Conservation (phyloP, 92 coral and sea anemone genomes). For the Parazoanthus darwini region DNA sequence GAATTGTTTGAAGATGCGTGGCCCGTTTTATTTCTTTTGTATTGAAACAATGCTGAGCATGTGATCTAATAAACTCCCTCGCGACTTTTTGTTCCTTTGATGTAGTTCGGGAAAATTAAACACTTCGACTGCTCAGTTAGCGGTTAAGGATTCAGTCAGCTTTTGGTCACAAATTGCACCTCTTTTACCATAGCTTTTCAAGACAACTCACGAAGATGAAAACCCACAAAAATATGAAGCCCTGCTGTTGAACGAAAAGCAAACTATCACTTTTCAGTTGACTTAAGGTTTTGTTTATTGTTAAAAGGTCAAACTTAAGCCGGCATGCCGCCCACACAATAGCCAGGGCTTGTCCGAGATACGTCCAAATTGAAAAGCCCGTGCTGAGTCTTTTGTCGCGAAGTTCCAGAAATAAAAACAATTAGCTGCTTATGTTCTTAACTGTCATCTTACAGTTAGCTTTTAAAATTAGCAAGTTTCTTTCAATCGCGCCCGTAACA, state of each 20-base stretch:
- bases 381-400: conserved; percentile 13
- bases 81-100: background rate
- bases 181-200: background rate
- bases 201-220: background rate
- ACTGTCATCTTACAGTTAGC: conserved; percentile 12
- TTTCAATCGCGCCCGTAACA: conserved; percentile 23
- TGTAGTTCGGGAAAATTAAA: background rate
- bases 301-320: conserved; percentile 8
- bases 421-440: conserved; percentile 30
- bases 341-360: conserved; percentile 13
- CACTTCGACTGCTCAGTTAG: conserved; percentile 30
- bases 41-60: conserved; percentile 24
- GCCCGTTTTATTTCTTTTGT: conserved; percentile 4
- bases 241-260: background rate
- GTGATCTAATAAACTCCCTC: conserved; percentile 14
- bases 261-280: conserved; percentile 18
- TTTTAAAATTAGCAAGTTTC: conserved; percentile 9
- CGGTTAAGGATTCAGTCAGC: background rate
- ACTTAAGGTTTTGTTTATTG: conserved; percentile 24
- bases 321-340: conserved; percentile 28
- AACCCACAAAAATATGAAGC: background rate
- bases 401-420: conserved; percentile 29
- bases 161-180: background rate
- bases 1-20: background rate
- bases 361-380: background rate